These are phyloP conservation scores for Belgica antarctica DNA, from an alignment of 2,888 invertebrate species.

Conservation along the genomic window DNA sequence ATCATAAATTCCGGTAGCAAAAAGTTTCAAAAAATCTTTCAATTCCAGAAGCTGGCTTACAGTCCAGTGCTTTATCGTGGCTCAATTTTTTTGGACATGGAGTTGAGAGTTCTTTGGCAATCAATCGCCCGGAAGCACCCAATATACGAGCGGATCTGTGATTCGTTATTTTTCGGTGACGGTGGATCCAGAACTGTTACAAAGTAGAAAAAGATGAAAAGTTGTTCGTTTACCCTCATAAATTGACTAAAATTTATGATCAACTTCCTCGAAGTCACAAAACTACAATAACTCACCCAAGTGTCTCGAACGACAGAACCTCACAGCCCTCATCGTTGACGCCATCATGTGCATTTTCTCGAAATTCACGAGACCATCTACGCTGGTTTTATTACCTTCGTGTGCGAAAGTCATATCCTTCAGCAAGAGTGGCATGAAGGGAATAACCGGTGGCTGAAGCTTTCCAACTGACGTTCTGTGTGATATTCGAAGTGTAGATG, in stretches of 20 bases:
- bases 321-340: conserved; percentile 72
- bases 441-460: conserved; percentile 73
- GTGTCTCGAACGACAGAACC: conserved; percentile 71
- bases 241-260: background rate
- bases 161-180: conserved; percentile 68
- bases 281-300: conserved; percentile 57
- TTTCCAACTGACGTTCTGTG: conserved; percentile 67
- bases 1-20: background rate
- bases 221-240: background rate
- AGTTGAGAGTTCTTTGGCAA: conserved; percentile 72
- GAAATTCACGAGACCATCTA: conserved; percentile 77
- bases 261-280: background rate
- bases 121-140: conserved; percentile 74
- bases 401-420: conserved; percentile 82
- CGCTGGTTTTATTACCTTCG: conserved; percentile 79
- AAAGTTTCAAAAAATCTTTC: background rate
- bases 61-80: conserved; percentile 53
- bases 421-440: conserved; percentile 77
- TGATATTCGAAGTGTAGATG: too few species aligned
- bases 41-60: background rate
- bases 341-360: conserved; percentile 90
- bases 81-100: conserved; percentile 76
- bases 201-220: too few species aligned
- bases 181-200: conserved; percentile 67
- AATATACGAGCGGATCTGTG: conserved; percentile 67